phyloP scores from a whole-genome alignment of 2,113 vertebrate genomes.

The Hippopotamus amphibius region DNA sequence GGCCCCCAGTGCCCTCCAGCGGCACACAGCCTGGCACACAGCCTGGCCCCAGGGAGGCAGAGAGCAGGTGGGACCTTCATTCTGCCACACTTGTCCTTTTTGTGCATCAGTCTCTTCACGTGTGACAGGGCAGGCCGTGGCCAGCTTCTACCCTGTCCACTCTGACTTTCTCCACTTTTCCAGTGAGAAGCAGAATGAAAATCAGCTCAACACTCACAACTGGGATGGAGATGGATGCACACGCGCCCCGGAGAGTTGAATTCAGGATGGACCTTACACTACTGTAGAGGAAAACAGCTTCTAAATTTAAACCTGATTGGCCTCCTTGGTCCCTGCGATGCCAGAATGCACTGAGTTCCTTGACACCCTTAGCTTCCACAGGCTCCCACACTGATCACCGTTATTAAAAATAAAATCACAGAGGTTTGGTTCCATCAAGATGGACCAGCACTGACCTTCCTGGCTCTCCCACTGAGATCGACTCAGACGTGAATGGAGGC shows the following conservation, averaged over 20 bases:
- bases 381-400: background rate
- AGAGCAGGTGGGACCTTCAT: background rate
- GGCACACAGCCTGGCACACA: background rate
- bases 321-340: background rate
- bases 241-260: accelerated
- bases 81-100: background rate
- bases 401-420: background rate
- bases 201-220: background rate
- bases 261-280: accelerated
- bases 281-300: background rate
- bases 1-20: background rate
- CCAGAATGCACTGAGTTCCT: background rate
- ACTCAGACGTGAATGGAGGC: background rate
- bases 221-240: background rate
- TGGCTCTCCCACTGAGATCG: background rate
- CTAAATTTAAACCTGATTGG: too few relatives aligned
- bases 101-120: accelerated
- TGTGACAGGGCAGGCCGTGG: background rate
- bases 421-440: too few relatives aligned
- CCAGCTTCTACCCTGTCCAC: background rate
- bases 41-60: background rate
- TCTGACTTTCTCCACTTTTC: background rate
- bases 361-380: accelerated
- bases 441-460: background rate
- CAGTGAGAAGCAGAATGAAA: accelerated